Base-by-base conservation (phyloP, 1,140 invertebrate species). In the Dreissena rostriformis region DNA sequence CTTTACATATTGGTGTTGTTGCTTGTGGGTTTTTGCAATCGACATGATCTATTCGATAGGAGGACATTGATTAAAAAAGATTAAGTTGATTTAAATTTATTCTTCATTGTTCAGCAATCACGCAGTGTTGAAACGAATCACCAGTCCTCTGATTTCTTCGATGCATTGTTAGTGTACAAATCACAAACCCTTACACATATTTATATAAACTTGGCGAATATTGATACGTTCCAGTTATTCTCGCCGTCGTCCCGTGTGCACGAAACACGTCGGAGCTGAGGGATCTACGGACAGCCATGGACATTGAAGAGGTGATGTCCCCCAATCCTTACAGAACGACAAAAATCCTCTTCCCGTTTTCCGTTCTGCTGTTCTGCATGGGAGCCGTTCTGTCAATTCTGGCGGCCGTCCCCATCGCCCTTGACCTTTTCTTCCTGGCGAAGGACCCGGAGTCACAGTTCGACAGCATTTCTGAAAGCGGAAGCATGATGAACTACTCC, bases 401-500 rank as follows among this genome's bases (percentile, higher is more conserved):
- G 22, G 57, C 57, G 57, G 57, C 22, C 17, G 22, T 61, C 57
- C 57, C 57, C 6, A 19, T 61, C 12, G 17, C 22, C 17, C 2
- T 61, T 19, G 57, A 61, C 22, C 17, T 61, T n/a, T 61, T 19
- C 22, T 39, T 39, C 39, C 57, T n/a, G 4, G 22, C 57, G 57
- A 19, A n/a, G 17, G 57, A 61, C 57, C 17, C 17, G 17, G 22
- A 61, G 57, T 24, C 17, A 61, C 57, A 61, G 57, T 61, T 61
- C 57, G 57, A 61, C 57, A 61, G 17, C 22, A 24, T 61, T 5
- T 61, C 57, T n/a, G 57, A 61, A 24, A 61, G 57, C 57, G 57
- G 57, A 4, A 61, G 57, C 57, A 61, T 61, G 57, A 61, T 61
- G 57, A 61, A 61, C 57, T 61, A 61, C 22, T 61, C 57, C 17